These are phyloP conservation scores for Amorpha juglandis DNA, from an alignment of 2,888 invertebrate species.

Conservation along the genomic window DNA sequence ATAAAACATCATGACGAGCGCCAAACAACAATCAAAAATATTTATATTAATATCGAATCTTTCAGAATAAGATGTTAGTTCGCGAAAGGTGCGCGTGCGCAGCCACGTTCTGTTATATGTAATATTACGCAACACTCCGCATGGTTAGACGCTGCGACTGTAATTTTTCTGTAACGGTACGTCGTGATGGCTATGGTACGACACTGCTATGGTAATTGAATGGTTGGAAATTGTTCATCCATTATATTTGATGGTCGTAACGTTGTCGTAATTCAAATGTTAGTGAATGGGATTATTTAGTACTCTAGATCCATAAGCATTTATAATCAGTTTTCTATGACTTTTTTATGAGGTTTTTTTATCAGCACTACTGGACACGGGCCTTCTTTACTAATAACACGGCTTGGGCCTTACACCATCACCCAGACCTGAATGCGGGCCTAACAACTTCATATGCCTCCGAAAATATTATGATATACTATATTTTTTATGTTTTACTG, in stretches of 20 bases:
- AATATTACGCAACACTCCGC: constrained; percentile 23
- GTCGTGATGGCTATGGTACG: not conserved
- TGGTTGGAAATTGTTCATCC: not conserved
- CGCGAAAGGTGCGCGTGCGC: constrained; percentile 20
- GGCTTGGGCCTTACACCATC: too few relatives aligned
- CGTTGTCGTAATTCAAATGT: not conserved
- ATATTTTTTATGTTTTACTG: too few relatives aligned
- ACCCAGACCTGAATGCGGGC: too few relatives aligned
- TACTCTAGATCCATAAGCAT: not conserved
- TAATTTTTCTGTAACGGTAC: constrained; percentile 19
- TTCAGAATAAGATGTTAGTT: not conserved
- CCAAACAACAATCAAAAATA: not conserved
- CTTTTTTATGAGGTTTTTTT: too few relatives aligned
- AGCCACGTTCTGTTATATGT: constrained; percentile 20
- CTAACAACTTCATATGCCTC: too few relatives aligned
- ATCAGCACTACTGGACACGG: too few relatives aligned
- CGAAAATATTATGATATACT: too few relatives aligned
- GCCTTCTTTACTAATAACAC: too few relatives aligned
- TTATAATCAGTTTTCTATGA: too few relatives aligned
- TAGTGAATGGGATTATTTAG: not conserved
- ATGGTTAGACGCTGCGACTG: constrained; percentile 13
- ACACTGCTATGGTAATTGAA: not conserved
- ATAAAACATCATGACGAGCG: too few relatives aligned
- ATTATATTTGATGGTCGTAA: not conserved
- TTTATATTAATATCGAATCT: not conserved